These are phyloP conservation scores for Drosophila diplacantha DNA, from an alignment of 2,888 invertebrate species.

Conservation along the genomic window DNA sequence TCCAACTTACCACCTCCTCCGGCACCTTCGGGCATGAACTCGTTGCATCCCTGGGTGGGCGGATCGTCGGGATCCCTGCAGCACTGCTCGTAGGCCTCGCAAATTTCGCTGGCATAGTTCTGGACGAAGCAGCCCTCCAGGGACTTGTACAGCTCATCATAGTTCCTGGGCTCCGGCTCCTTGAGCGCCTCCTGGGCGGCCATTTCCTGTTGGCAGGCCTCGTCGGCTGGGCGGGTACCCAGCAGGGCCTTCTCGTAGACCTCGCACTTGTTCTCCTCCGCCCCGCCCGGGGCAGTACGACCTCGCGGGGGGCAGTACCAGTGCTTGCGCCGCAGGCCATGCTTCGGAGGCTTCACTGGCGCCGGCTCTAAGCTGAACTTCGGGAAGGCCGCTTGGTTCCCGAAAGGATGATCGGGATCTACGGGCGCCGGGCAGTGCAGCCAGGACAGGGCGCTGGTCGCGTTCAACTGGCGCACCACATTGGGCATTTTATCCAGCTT, in stretches of 20 bases:
- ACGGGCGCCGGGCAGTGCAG: constrained; percentile 27
- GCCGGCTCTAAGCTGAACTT: neutral
- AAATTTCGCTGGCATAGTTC: neutral
- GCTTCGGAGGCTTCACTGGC: constrained; percentile 22
- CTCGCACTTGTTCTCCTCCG: neutral
- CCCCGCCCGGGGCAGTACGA: neutral
- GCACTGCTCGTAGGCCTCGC: constrained; percentile 34
- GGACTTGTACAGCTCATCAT: constrained; percentile 52
- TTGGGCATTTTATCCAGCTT: constrained; percentile 49
- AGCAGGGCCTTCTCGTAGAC: neutral
- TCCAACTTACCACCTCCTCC: constrained; percentile 21
- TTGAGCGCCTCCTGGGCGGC: neutral
- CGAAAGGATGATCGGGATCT: constrained; percentile 31
- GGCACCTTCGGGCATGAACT: constrained; percentile 8
- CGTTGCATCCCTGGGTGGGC: constrained; percentile 13
- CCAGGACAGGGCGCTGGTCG: constrained; percentile 4
- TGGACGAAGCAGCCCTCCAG: constrained; percentile 43
- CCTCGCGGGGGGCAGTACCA: constrained; percentile 32
- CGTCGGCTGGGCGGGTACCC: neutral
- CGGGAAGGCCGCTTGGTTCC: neutral
- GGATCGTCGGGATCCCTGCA: constrained; percentile 33
- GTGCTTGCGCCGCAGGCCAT: constrained; percentile 24
- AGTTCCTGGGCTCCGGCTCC: constrained; percentile 45
- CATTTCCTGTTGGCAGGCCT: constrained; percentile 15
- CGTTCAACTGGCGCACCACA: constrained; percentile 24